phyloP scores from a whole-genome alignment of 2,797 vertebrate species.

The Limnodromus scolopaceus region DNA sequence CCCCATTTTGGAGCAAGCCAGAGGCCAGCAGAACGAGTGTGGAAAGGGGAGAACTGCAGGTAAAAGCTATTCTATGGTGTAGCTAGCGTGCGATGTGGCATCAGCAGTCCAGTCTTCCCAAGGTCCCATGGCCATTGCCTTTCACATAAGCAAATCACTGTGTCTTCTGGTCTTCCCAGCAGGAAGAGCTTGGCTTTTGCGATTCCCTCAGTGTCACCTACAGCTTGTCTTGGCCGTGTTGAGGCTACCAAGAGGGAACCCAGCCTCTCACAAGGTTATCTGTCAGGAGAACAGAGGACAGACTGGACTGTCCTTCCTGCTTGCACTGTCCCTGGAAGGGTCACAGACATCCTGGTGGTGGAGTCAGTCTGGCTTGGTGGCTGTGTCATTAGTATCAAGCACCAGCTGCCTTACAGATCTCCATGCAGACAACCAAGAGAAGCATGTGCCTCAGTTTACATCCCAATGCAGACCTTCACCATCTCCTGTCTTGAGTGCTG shows the following conservation, averaged over 20 bases:
- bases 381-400: neutral
- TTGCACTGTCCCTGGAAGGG: neutral
- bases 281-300: neutral
- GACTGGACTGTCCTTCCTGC: neutral
- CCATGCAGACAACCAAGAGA: neutral
- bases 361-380: too few species aligned
- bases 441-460: neutral
- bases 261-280: neutral
- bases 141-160: rapidly evolving
- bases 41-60: neutral
- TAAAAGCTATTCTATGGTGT: neutral
- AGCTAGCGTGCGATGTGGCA: neutral
- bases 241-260: neutral
- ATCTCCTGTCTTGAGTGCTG: neutral
- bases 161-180: neutral
- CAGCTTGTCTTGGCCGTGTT: neutral
- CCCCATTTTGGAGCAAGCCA: neutral
- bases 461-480: neutral
- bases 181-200: neutral
- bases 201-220: neutral
- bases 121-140: neutral
- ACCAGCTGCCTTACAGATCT: neutral
- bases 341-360: neutral
- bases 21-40: neutral
- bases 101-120: neutral